These are phyloP conservation scores for Siniperca knerii DNA, from an alignment of 2,113 vertebrate species.

Conservation along the genomic window DNA sequence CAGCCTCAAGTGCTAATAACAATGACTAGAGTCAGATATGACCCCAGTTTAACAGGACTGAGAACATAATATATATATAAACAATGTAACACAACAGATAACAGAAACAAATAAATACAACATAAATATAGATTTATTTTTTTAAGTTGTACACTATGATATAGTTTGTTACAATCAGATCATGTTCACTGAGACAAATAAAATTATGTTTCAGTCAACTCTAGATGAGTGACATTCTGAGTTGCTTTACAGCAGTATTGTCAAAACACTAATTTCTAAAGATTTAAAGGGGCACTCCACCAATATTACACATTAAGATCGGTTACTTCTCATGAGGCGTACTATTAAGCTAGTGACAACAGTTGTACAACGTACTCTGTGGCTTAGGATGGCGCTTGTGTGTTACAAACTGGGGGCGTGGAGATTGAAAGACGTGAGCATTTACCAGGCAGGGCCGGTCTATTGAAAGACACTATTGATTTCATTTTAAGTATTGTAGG, in stretches of 20 bases:
- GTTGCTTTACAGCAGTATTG: background rate
- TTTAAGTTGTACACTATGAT: background rate
- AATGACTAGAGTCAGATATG: conserved; percentile 1
- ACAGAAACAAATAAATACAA: background rate
- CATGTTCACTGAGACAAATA: background rate
- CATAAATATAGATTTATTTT: background rate
- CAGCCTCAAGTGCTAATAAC: conserved; percentile 21
- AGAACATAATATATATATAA: background rate
- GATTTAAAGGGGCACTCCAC: background rate
- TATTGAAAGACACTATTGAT: no score
- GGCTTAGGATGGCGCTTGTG: background rate
- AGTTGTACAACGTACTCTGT: background rate
- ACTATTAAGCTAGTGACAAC: background rate
- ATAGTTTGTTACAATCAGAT: background rate
- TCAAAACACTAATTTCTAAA: background rate
- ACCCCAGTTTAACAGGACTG: background rate
- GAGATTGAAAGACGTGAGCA: background rate
- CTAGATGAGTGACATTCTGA: no score
- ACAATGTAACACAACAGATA: background rate
- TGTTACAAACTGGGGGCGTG: background rate
- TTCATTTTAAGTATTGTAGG: no score
- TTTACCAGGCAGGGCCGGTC: background rate
- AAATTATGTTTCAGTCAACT: background rate
- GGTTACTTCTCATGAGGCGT: background rate
- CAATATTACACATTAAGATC: background rate